Conservation (phyloP, 2,797 vertebrate genomes). For the Ibycter americanus region DNA sequence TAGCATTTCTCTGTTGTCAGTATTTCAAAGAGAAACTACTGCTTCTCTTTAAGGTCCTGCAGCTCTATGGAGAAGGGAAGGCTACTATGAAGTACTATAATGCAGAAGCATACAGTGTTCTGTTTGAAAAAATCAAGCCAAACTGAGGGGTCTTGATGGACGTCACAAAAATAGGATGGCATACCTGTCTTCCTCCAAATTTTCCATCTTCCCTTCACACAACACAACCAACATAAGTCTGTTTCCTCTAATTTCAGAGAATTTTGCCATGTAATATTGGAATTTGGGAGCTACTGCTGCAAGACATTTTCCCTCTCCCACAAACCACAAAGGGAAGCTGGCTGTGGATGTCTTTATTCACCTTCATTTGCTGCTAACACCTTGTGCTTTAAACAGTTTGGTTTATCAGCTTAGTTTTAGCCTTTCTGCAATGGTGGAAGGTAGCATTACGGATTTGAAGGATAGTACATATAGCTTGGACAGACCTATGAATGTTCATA, state of each 20-base stretch:
- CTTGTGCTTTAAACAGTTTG: background rate
- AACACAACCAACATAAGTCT: background rate
- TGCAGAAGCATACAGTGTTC: background rate
- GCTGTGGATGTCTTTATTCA: background rate
- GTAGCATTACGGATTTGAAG: background rate
- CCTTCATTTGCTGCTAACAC: background rate
- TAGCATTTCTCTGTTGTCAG: background rate
- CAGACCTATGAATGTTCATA: background rate
- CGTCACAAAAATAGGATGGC: background rate
- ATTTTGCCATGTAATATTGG: background rate
- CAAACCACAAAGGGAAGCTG: background rate
- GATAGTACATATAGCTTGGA: background rate
- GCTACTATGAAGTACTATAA: background rate
- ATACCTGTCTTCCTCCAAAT: background rate
- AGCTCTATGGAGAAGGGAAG: background rate
- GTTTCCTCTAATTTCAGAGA: background rate
- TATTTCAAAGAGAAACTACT: constrained; percentile 10
- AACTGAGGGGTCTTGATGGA: background rate
- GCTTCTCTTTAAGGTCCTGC: background rate
- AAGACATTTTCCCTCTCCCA: background rate
- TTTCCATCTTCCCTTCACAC: background rate
- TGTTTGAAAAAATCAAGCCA: background rate
- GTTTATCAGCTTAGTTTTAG: background rate
- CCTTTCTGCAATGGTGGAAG: background rate
- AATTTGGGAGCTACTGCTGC: background rate